Percentiles rank a stretch among this genome's conserved stretches.
These are phyloP conservation scores for Aldrovandia affinis DNA, from an alignment of 2,797 vertebrate genomes.

Conservation along the genomic window DNA sequence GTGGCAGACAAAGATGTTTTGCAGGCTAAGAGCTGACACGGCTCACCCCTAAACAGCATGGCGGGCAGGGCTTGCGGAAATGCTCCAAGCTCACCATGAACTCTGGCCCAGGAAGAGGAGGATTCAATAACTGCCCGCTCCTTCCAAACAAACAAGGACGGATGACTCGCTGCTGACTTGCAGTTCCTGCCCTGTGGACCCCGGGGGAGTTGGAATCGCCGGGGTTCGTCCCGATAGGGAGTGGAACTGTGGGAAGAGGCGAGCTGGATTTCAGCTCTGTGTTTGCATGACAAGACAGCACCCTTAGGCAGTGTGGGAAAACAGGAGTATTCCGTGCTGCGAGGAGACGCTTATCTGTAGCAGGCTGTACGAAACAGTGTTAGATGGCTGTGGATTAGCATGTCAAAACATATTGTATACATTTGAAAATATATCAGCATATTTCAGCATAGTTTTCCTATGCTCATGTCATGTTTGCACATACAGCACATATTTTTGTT, in stretches of 20 bases:
- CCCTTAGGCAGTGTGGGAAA: neutral
- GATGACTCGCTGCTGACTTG: neutral
- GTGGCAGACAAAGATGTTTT: neutral
- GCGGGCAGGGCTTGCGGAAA: neutral
- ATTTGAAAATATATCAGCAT: too few relatives aligned
- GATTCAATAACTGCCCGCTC: constrained; percentile 13
- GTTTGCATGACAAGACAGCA: neutral
- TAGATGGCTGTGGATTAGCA: neutral
- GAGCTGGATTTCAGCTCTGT: neutral
- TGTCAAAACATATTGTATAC: too few relatives aligned
- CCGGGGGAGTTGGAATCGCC: neutral
- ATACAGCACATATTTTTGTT: neutral
- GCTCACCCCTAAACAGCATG: neutral
- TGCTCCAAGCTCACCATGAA: neutral
- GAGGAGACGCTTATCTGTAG: neutral
- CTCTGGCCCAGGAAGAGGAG: constrained; percentile 8
- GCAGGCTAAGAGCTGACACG: neutral
- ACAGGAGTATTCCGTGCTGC: neutral
- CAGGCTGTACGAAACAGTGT: neutral
- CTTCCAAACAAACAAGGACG: constrained; percentile 20
- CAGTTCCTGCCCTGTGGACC: neutral
- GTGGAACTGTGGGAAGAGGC: neutral
- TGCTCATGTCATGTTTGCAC: neutral
- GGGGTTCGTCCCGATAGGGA: neutral
- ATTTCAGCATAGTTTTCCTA: too few relatives aligned